Conservation (phyloP, 37 sponge, comb jelly and placozoan species). For the Mnemiopsis leidyi region DNA sequence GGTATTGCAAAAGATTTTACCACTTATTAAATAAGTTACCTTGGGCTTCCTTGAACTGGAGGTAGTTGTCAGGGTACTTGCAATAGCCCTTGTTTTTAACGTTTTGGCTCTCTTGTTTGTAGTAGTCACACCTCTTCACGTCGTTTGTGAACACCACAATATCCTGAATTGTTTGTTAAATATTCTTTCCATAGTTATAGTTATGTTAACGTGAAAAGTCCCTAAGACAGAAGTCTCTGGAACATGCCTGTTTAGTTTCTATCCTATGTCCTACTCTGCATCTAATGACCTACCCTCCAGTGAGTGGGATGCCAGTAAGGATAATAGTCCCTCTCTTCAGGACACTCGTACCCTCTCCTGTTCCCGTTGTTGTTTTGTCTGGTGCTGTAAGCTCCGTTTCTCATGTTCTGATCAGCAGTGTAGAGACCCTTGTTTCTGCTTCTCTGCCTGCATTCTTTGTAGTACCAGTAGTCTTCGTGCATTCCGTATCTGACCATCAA, state of each 20-base stretch:
- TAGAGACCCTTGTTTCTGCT: conserved; percentile 88
- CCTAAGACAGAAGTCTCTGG: too few relatives aligned
- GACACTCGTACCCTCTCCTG: conserved; percentile 95
- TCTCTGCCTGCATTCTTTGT: conserved; percentile 80
- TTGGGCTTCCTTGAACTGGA: conserved; percentile 62
- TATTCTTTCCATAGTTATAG: too few relatives aligned
- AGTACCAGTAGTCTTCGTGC: conserved; percentile 93
- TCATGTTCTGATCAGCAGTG: conserved; percentile 83
- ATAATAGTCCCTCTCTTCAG: conserved; percentile 99
- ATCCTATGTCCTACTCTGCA: too few relatives aligned
- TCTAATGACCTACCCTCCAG: conserved; percentile 93
- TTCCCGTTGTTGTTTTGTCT: conserved; percentile 92
- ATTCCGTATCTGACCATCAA: conserved; percentile 84
- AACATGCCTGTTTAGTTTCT: too few relatives aligned
- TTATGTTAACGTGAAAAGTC: too few relatives aligned
- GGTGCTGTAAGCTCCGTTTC: conserved; percentile 76
- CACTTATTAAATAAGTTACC: too few relatives aligned
- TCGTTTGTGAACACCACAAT: conserved; percentile 92
- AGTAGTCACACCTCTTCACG: conserved; percentile 76
- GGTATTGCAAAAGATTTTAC: too few relatives aligned
- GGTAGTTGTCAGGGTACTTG: conserved; percentile 69
- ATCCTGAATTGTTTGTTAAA: too few relatives aligned
- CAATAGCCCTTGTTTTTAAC: conserved; percentile 86
- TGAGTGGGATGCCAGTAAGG: conserved; percentile 99
- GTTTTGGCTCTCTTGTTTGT: conserved; percentile 79